Evolutionary conservation across 1,140 invertebrate genomes (phyloP).

Genomic region (Aphis gossypii): DNA sequence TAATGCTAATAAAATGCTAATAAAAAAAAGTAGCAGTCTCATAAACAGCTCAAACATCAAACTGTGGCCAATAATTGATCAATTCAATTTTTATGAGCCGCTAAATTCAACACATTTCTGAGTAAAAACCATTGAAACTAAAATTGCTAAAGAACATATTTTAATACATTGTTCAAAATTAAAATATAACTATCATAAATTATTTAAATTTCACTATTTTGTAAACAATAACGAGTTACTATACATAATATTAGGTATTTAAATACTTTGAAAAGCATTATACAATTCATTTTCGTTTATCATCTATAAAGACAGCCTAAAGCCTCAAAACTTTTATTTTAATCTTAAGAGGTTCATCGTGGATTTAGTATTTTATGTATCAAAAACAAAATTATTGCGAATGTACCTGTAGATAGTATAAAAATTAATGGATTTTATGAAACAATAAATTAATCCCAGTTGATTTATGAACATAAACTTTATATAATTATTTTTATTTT

Average conservation of each 20-base stretch:
- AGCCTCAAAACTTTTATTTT: slow-evolving; percentile 13
- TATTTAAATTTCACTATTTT: neutral
- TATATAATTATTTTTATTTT: slow-evolving; percentile 14
- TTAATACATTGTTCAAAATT: slow-evolving; percentile 6
- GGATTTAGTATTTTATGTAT: neutral
- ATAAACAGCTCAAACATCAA: neutral
- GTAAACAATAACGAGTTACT: neutral
- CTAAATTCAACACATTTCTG: slow-evolving; percentile 6
- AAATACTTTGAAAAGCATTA: slow-evolving; percentile 1
- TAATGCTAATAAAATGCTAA: neutral
- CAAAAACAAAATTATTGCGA: neutral
- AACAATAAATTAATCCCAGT: slow-evolving; percentile 11
- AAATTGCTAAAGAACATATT: neutral
- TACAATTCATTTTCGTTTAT: slow-evolving; percentile 5
- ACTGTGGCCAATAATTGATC: neutral
- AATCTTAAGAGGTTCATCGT: slow-evolving; percentile 19
- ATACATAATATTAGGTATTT: neutral
- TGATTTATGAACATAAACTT: slow-evolving; percentile 11
- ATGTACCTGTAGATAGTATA: slow-evolving; percentile 2
- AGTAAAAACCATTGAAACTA: neutral
- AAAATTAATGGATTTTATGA: slow-evolving; percentile 12
- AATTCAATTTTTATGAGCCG: neutral
- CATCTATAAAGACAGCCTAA: neutral
- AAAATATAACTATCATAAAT: neutral
- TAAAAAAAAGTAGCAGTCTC: neutral